Base-by-base conservation (phyloP, 1,140 invertebrate genomes). In the Trypoxylus dichotomus region DNA sequence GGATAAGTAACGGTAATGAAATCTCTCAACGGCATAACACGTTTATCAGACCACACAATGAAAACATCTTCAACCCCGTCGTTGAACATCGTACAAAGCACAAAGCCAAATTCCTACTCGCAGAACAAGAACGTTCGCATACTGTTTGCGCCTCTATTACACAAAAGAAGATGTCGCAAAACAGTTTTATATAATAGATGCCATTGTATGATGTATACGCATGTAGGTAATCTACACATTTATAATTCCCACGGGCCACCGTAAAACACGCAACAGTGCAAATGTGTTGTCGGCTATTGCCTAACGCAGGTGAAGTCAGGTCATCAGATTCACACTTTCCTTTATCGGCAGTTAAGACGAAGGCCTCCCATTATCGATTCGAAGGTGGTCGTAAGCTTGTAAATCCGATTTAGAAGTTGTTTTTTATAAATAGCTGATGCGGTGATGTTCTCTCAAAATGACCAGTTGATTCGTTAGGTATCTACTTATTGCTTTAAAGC, bases 81-180 rank as follows among this genome's bases (percentile, higher is more conserved):
- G 13, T 47, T 63, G 8, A 63, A 13, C 25, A 63, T 6, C 19
- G 19, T 63, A 7, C 25, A 63, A 27, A 63, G 21, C 10, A 27
- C 7, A 27, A 24, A 63, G n/a, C 21, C 60, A 63, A 63, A 63
- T 63, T 63, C 60, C 24, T 58, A 7, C 21, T 63, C 24, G 19
- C 19, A 63, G 24, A 63, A 63, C 60, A 63, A 63, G 21, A 25
- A 27, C 60, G 60, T 63, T 63, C 21, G 21, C 21, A 63, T 19
- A 24, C 19, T 11, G 8, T 63, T 63, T 63, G 60, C 19, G 21
- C 13, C 19, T 19, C 21, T 6, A 63, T 47, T 47, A 15, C 43
- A 27, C 60, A 25, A 63, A 13, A 63, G 32, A 63, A 24, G 60
- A 27, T 63, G 60, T 63, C 60, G 60, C 60, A 63, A 63, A 63